Evolutionary conservation across 2,888 invertebrate species (phyloP).

Genomic region (Platycnemis pennipes): DNA sequence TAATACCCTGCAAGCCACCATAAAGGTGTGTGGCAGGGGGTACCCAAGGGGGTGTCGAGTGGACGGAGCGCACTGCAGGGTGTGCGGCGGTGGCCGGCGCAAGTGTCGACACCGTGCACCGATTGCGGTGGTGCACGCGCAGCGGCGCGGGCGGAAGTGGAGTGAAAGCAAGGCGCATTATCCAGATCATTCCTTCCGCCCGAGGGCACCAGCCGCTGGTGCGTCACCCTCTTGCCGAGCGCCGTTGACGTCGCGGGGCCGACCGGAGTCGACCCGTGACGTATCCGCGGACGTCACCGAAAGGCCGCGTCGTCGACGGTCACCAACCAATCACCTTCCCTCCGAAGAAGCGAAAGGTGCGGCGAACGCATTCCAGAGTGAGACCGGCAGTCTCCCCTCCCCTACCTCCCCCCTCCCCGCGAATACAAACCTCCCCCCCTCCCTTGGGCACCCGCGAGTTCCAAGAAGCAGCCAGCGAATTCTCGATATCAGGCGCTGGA

Average conservation of each 20-base stretch:
- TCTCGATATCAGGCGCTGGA: not conserved
- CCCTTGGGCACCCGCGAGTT: not conserved
- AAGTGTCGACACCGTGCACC: too few relatives aligned
- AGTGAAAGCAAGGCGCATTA: not conserved
- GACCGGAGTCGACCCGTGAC: not conserved
- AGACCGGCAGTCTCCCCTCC: too few relatives aligned
- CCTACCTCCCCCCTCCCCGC: not conserved
- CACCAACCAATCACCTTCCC: too few relatives aligned
- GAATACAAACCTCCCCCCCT: not conserved
- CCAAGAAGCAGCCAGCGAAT: not conserved
- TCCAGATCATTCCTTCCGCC: not conserved
- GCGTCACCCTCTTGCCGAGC: not conserved
- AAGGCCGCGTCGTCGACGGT: not conserved
- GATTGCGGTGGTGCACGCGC: too few relatives aligned
- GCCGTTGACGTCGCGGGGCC: not conserved
- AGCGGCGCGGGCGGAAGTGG: not conserved
- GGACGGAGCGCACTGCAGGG: too few relatives aligned
- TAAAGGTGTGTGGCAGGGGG: too few relatives aligned
- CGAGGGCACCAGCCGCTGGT: too few relatives aligned
- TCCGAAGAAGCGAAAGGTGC: not conserved
- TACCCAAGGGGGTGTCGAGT: too few relatives aligned
- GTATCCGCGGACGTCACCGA: not conserved
- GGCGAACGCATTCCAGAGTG: too few relatives aligned
- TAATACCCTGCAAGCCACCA: too few relatives aligned
- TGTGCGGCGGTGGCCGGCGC: too few relatives aligned